A percentile compares a stretch with the other conserved stretches of the same genome.
Evolutionary conservation across 1,140 invertebrate genomes (phyloP).

Genomic region (Holotrichia oblita): DNA sequence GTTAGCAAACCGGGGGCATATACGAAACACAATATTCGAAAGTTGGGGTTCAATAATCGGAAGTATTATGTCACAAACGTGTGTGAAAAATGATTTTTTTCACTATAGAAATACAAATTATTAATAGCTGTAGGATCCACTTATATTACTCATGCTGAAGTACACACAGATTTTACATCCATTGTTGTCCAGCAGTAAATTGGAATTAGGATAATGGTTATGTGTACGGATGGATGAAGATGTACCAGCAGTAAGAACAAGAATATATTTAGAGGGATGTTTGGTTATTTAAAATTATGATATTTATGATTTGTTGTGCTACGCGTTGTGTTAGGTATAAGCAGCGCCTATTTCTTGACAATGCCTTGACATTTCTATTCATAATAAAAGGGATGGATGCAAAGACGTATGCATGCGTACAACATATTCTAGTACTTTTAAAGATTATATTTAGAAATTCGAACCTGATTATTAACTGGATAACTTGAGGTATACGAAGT

Average conservation of each 20-base stretch:
- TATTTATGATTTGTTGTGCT: slow-evolving; percentile 21
- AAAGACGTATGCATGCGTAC: no score
- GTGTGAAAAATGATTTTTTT: slow-evolving; percentile 42
- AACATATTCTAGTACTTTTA: no score
- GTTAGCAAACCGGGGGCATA: slow-evolving; percentile 24
- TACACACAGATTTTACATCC: slow-evolving; percentile 28
- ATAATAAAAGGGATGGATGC: no score
- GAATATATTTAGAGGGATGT: slow-evolving; percentile 39
- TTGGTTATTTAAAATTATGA: slow-evolving; percentile 37
- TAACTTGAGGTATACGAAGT: no score
- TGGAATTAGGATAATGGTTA: slow-evolving; percentile 28
- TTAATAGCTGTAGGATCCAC: slow-evolving; percentile 37
- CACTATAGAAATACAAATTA: slow-evolving; percentile 42
- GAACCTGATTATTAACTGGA: no score
- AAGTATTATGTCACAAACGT: slow-evolving; percentile 43
- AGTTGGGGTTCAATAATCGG: slow-evolving; percentile 41
- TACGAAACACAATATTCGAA: slow-evolving; percentile 29
- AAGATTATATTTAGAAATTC: no score
- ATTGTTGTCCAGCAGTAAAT: slow-evolving; percentile 39
- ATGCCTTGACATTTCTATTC: no score
- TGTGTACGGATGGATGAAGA: slow-evolving; percentile 23
- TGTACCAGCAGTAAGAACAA: slow-evolving; percentile 25
- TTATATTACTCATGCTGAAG: slow-evolving; percentile 30
- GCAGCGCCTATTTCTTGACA: neutral
- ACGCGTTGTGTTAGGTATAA: neutral